Evolutionary conservation across 2,113 vertebrate species (phyloP), one percentile per base, ranked within the genome.

Genomic region (Tragelaphus strepsiceros): DNA sequence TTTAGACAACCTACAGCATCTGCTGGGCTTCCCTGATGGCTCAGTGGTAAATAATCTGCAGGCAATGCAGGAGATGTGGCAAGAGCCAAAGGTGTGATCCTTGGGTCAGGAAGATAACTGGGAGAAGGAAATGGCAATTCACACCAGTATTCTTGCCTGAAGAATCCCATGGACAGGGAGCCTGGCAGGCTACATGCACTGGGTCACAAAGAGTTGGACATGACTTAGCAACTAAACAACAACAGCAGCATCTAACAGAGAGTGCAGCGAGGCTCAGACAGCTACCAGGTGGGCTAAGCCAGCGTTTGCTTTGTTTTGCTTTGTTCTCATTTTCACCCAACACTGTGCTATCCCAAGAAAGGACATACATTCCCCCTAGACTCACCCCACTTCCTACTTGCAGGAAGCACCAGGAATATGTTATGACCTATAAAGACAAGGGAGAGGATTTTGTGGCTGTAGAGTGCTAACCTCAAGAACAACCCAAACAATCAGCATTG

Each of bases 171-270:
- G 35, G 22, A 43, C 71, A 77, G 71, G 35, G 71, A 43, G 35
- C 22, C 35, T 43, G 35, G 71, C 35, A 3, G 71, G 35, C 35
- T 7, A 24, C 35, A 43, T 24, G 11, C 35, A 26, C 3, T 10
- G 12, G 71, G 71, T 77, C 35, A 43, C 35, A 26, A 26, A 14
- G 71, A 43, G 22, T 1, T 7, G 22, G 71, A 26, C 35, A 26
- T 13, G 7, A 77, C 35, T 74, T 13, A 74, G 12, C 11, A 13
- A 39, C 67, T 71, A 39, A 24, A 13, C 6, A 26, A 13, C 6
- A 24, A 4, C 6, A 13, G 35, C 35, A 67, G 24, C 0, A 8
- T 15, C 22, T 7, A 3, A 19, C 4, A 1, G 2, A 14, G 51
- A 58, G 61, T 32, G 7, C 24, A 4, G 5, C 16, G 7, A 32